Evolutionary conservation across 1,140 invertebrate species (phyloP).

Genomic region (Diploscapter pachys): DNA sequence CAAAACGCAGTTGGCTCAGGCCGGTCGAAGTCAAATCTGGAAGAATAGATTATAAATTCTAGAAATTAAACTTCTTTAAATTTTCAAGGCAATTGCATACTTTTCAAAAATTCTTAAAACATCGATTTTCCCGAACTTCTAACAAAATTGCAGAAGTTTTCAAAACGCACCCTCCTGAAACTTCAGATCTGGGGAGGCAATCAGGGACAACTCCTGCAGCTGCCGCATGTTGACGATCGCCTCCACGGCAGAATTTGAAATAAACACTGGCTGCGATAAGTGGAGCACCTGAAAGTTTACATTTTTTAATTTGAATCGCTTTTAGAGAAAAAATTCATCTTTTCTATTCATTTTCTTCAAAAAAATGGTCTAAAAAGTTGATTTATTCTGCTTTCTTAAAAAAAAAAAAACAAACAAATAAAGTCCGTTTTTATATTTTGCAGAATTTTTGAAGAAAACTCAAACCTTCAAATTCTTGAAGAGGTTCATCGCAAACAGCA

Average conservation of each 20-base stretch:
- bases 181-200: not conserved
- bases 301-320: not conserved
- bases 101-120: too few species aligned
- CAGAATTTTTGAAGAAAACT: too few species aligned
- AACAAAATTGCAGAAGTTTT: too few species aligned
- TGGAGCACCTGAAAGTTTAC: not conserved
- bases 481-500: not conserved
- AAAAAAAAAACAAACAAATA: too few species aligned
- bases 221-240: not conserved
- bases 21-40: not conserved
- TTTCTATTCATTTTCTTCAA: too few species aligned
- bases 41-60: not conserved
- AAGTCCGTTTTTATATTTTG: too few species aligned
- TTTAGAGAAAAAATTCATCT: too few species aligned
- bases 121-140: too few species aligned
- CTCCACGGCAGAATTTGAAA: not conserved
- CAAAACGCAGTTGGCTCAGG: not conserved
- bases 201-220: slow-evolving; percentile 3
- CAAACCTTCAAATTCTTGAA: slow-evolving; percentile 7
- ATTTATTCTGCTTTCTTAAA: not conserved
- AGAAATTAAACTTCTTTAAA: not conserved
- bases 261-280: not conserved
- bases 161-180: not conserved
- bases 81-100: not conserved
- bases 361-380: too few species aligned